Base-by-base conservation (phyloP, 2,888 invertebrate genomes). In the Melangyna quadrimaculata region DNA sequence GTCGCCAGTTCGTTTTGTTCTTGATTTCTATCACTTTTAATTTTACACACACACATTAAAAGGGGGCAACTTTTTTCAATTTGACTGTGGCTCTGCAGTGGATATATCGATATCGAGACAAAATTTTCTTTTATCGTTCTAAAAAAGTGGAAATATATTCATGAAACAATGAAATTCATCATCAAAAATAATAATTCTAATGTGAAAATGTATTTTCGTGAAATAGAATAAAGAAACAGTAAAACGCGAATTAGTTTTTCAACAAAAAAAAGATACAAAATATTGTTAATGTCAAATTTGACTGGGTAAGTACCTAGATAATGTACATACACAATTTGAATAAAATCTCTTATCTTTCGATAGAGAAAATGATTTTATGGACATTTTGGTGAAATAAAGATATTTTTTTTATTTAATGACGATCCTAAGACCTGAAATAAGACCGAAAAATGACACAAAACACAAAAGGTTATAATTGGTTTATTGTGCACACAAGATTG, bases 51-150 rank as follows among this genome's bases (percentile, higher is more conserved):
- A 61, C 32, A 45, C 8, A 24, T 4, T 1, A n/a, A 32, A 32
- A 32, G 7, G 61, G 27, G 77, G 81, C 67, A 77, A 72, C 81
- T 72, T 82, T 78, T 77, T 73, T 35, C 61, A 73, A 73, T 83
- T 67, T 78, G 73, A 55, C 69, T 73, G 63, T 73, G 69, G 69
- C 55, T 61, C 61, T 78, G 55, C 65, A 10, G 48, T 37, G 14
- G 14, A 14, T n/a, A n/a, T 51, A 22, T 51, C 27, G 51, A 24
- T 51, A 67, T 67, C 27, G 37, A 19, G 40, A 71, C 59, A 43
- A 72, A 59, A 22, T 51, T 75, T 75, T 57, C 24, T 3, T 19
- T 17, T 24, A 35, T 32, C 17, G 7, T 12, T 19, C 32, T 7
- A 35, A n/a, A 63, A 67, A 22, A 35, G 10, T 14, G 2, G 22